Conservation (phyloP, 1,140 invertebrate species). For the Drosophila truncata region DNA sequence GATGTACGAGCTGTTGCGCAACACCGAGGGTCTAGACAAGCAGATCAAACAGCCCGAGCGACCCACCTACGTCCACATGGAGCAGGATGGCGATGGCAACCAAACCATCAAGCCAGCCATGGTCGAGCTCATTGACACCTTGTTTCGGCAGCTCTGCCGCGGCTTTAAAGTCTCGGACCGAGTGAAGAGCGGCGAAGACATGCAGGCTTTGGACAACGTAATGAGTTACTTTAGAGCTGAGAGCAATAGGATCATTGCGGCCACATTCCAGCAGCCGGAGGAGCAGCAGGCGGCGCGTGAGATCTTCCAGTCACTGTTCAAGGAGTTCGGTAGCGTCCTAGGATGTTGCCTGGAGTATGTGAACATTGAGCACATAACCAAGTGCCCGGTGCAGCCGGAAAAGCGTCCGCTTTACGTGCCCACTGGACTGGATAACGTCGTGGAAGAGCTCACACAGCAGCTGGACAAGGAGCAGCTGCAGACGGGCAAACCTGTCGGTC, state of each 20-base stretch:
- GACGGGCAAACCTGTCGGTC: conserved; percentile 75
- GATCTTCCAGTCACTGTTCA: conserved; percentile 78
- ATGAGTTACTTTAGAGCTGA: conserved; percentile 75
- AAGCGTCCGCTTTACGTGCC: conserved; percentile 67
- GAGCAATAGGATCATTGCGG: conserved; percentile 54
- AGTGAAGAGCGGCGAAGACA: conserved; percentile 55
- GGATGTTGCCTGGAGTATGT: conserved; percentile 78
- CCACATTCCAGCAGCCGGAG: conserved; percentile 46
- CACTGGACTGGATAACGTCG: conserved; percentile 84
- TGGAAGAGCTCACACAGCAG: conserved; percentile 53
- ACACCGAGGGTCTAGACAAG: conserved; percentile 65
- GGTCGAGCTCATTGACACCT: conserved; percentile 65
- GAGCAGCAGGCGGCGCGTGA: conserved; percentile 65
- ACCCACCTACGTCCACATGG: conserved; percentile 43
- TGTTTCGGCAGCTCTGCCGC: conserved; percentile 70
- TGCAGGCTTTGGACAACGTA: conserved; percentile 74
- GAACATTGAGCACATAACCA: conserved; percentile 77
- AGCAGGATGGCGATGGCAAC: conserved; percentile 18
- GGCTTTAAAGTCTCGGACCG: conserved; percentile 64
- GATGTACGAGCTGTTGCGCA: conserved; percentile 71
- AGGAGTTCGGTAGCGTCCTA: conserved; percentile 75
- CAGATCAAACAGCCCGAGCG: conserved; percentile 54
- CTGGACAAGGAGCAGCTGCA: conserved; percentile 58
- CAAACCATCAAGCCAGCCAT: conserved; percentile 42
- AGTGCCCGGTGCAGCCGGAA: conserved; percentile 54